Evolutionary conservation across 2,888 invertebrate genomes (phyloP).

Genomic region (Entomobrya proxima): DNA sequence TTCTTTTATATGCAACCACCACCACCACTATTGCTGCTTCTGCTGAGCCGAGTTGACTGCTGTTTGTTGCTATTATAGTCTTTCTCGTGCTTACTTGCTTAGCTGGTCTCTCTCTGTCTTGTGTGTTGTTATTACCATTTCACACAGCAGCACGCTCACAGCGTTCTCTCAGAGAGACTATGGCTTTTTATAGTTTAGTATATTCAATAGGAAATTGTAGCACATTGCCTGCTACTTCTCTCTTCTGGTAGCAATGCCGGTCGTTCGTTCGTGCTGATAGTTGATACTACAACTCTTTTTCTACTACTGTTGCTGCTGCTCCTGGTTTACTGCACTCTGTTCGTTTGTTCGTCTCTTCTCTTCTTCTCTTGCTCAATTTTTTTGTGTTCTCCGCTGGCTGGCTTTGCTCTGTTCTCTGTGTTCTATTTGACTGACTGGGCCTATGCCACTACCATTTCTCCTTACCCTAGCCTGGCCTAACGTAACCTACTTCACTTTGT

Average conservation of each 20-base stretch:
- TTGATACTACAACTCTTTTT: background rate
- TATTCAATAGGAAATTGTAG: conserved; percentile 11
- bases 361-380: background rate
- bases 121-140: conserved; percentile 21
- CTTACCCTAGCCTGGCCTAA: conserved; percentile 49
- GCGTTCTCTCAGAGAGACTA: conserved; percentile 12
- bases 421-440: conserved; percentile 54
- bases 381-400: conserved; percentile 1
- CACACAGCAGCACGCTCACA: background rate
- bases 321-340: conserved; percentile 10
- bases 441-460: conserved; percentile 54
- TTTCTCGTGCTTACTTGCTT: background rate
- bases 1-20: conserved; percentile 7
- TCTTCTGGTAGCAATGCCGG: background rate
- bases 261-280: background rate
- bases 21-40: background rate
- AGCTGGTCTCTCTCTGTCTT: background rate
- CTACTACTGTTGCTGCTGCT: background rate
- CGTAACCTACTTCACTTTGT: conserved; percentile 51
- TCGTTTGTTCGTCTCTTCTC: background rate
- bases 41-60: too few species aligned
- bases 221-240: conserved; percentile 20
- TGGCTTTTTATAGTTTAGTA: background rate
- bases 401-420: too few species aligned
- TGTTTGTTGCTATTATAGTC: conserved; percentile 37